Evolutionary conservation across 2,797 vertebrate species (phyloP).

Genomic region (Sternarchorhynchus goeldii): DNA sequence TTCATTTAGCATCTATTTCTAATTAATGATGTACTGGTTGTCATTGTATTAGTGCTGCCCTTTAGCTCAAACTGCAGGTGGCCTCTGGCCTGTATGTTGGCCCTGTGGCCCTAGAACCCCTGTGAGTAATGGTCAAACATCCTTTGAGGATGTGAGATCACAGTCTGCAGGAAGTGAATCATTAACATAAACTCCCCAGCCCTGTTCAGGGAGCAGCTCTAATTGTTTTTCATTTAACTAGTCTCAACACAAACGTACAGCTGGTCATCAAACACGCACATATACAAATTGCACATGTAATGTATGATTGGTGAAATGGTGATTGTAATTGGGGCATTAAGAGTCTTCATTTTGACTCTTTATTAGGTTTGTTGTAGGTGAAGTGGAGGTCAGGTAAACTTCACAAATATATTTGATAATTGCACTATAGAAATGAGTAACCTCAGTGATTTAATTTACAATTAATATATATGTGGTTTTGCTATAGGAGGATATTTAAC

Average conservation of each 20-base stretch:
- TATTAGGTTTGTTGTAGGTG: conserved; percentile 8
- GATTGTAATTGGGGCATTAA: conserved; percentile 37
- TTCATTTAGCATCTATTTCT: neutral
- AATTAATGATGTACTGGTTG: conserved; percentile 29
- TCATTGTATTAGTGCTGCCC: conserved; percentile 34
- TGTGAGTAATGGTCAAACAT: conserved; percentile 53
- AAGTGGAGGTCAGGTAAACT: conserved; percentile 20
- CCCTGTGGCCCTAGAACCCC: conserved; percentile 37
- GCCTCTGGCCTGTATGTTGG: conserved; percentile 43
- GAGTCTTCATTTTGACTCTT: neutral
- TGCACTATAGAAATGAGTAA: conserved; percentile 2
- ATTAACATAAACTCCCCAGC: conserved; percentile 43
- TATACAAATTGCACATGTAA: conserved; percentile 1
- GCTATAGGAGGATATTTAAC: too few species aligned
- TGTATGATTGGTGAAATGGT: conserved; percentile 40
- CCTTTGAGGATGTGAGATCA: conserved; percentile 60
- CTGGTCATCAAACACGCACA: conserved; percentile 25
- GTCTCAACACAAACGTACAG: conserved; percentile 37
- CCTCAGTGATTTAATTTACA: neutral
- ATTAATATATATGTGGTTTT: neutral
- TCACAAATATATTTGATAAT: neutral
- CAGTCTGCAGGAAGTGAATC: conserved; percentile 55
- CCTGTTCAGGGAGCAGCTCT: conserved; percentile 33
- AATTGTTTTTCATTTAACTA: conserved; percentile 54
- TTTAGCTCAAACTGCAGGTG: conserved; percentile 29